Evolutionary conservation across 2,888 invertebrate species (phyloP).

Genomic region (Dicyrtomina minuta): DNA sequence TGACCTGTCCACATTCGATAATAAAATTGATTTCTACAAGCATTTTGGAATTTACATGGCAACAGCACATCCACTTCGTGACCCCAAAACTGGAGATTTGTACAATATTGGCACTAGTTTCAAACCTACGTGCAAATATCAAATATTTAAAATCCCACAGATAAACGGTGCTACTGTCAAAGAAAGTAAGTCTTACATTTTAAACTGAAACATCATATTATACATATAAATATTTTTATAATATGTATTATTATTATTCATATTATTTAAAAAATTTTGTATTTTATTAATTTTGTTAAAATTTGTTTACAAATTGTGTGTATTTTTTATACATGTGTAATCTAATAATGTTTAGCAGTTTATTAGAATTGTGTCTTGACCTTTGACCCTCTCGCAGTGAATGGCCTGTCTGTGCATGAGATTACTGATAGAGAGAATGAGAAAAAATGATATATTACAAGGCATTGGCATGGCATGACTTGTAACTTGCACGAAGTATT

Average conservation of each 20-base stretch:
- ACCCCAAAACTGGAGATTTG: constrained; percentile 56
- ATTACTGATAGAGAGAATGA: too few relatives aligned
- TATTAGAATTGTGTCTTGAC: too few relatives aligned
- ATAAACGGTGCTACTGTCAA: constrained; percentile 50
- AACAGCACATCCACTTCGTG: constrained; percentile 59
- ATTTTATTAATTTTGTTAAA: not conserved
- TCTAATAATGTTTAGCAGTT: too few relatives aligned
- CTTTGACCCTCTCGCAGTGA: too few relatives aligned
- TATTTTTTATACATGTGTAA: too few relatives aligned
- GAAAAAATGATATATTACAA: too few relatives aligned
- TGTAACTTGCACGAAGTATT: too few relatives aligned
- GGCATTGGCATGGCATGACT: too few relatives aligned
- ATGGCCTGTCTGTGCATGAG: too few relatives aligned
- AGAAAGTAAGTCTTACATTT: constrained; percentile 49
- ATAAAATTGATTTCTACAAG: constrained; percentile 56
- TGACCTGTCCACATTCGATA: constrained; percentile 57
- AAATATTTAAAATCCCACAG: constrained; percentile 55
- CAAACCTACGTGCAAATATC: constrained; percentile 56
- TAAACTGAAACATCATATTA: not conserved
- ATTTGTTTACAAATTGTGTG: too few relatives aligned
- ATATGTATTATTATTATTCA: not conserved
- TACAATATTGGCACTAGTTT: constrained; percentile 59
- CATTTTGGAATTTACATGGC: constrained; percentile 57
- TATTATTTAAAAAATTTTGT: not conserved
- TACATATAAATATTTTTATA: not conserved